phyloP scores from a whole-genome alignment of 2,888 invertebrate species.

The Agonopterix heracliana region DNA sequence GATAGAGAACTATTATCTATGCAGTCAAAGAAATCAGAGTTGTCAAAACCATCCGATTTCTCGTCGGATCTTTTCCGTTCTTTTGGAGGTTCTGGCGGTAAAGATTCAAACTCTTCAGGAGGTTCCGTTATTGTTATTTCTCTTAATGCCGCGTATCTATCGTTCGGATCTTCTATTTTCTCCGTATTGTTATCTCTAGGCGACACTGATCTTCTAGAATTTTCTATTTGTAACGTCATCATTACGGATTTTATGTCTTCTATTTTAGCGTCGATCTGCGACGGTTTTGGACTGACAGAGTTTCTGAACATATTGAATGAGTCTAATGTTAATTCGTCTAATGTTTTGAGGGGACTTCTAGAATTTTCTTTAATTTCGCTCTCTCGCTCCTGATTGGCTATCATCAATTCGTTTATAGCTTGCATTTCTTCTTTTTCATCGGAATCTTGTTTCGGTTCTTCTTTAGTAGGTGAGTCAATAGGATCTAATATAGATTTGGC shows the following conservation, averaged over 20 bases:
- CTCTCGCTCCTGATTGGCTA: slow-evolving; percentile 39
- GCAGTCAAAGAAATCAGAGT: slow-evolving; percentile 71
- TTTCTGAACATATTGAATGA: slow-evolving; percentile 61
- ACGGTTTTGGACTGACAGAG: slow-evolving; percentile 64
- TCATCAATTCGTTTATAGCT: slow-evolving; percentile 47
- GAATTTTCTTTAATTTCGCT: slow-evolving; percentile 41
- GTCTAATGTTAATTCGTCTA: slow-evolving; percentile 60
- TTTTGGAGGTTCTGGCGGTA: slow-evolving; percentile 65
- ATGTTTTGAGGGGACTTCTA: slow-evolving; percentile 54
- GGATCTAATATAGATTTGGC: slow-evolving; percentile 54
- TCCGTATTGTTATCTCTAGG: slow-evolving; percentile 67
- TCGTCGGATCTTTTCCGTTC: slow-evolving; percentile 70
- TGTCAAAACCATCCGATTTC: slow-evolving; percentile 71
- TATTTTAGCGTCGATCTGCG: slow-evolving; percentile 61
- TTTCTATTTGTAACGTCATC: slow-evolving; percentile 60
- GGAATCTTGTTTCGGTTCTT: slow-evolving; percentile 51
- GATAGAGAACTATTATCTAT: slow-evolving; percentile 71
- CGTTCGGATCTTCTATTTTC: slow-evolving; percentile 64
- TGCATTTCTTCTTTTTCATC: slow-evolving; percentile 56
- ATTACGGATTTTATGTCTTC: slow-evolving; percentile 68
- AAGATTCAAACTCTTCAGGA: slow-evolving; percentile 70
- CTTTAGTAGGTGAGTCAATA: slow-evolving; percentile 26
- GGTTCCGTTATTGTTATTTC: slow-evolving; percentile 83
- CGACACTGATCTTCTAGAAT: slow-evolving; percentile 52
- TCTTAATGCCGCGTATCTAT: slow-evolving; percentile 88